Base-by-base conservation (phyloP, 2,113 vertebrate genomes). In the Trogon melanurus region DNA sequence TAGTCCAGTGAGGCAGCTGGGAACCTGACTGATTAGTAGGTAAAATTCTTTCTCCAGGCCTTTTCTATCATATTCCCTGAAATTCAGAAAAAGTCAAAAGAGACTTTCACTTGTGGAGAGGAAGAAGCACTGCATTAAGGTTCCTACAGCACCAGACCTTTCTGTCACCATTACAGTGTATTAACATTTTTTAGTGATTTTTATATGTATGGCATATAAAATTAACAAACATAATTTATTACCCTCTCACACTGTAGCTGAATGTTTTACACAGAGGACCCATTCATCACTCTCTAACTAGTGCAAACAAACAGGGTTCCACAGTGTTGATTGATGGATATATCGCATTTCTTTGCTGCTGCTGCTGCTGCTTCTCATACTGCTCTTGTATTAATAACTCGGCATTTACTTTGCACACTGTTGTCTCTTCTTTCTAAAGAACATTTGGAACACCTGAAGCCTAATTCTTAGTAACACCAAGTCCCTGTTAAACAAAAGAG, bases 181-280 rank as follows among this genome's bases (percentile, higher is more conserved):
- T 72, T 96, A 96, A 95, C 79, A 95, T 89, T 92, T 95, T 96
- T 92, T 88, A 89, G 83, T 53, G 48, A 91, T 94, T 96, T 95
- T 92, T 96, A 72, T 93, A 70, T 14, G 36, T 93, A 84, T 36
- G 53, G 94, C 56, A 69, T 88, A 93, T 91, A 95, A 96, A 95
- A 97, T 97, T 96, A 97, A 94, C 91, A 95, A 95, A 97, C 79
- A 82, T 95, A 96, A 97, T 97, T 97, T 95, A 97, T 92, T 94
- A 65, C 88, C 72, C 65, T 95, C 81, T 96, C 89, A 80, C 91
- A 85, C 79, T 86, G 67, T 82, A 94, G 96, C 91, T 88, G 95
- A 93, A 95, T 94, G 94, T 96, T 96, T 95, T 95, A 88, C 91
- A 97, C 97, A 96, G 93, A 97, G 71, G 92, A 90, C 70, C 93